Evolutionary conservation across 30 jellyfish, hydroid and myxozoan species (phyloP).

Genomic region (Aurelia aurita complex sp. Pacific): DNA sequence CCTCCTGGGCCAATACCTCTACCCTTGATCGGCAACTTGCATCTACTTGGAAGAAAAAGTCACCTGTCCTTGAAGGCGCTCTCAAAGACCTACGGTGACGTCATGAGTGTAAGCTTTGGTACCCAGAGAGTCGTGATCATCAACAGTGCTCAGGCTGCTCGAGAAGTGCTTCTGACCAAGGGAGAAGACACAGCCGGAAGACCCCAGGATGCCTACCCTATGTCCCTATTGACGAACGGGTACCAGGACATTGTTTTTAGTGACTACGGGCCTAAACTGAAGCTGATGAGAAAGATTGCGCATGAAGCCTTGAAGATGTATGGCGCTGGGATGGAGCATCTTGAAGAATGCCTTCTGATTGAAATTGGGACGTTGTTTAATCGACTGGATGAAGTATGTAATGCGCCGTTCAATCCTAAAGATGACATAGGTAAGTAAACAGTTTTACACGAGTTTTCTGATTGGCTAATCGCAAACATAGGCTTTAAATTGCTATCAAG

Average conservation of each 20-base stretch:
- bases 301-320: constrained; percentile 35
- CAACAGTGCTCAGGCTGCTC: constrained; percentile 29
- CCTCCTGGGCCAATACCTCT: constrained; percentile 96
- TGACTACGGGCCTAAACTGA: constrained; percentile 21
- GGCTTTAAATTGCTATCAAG: no score
- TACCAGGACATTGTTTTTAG: constrained; percentile 22
- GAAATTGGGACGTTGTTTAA: constrained; percentile 19
- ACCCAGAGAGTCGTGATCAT: constrained; percentile 43
- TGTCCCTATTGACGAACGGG: background rate
- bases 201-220: no score
- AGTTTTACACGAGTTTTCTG: no score
- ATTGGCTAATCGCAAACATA: no score
- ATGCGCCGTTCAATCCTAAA: constrained; percentile 7
- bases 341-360: background rate
- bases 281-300: constrained; percentile 45
- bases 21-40: constrained; percentile 89
- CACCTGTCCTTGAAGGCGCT: background rate
- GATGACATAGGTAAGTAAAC: constrained; percentile 16
- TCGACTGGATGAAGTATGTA: constrained; percentile 11
- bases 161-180: constrained; percentile 40
- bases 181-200: constrained; percentile 30
- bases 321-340: constrained; percentile 30
- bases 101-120: constrained; percentile 52
- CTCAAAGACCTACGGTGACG: constrained; percentile 35
- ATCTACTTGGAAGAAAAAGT: constrained; percentile 16